Base-by-base conservation (phyloP, 2,888 invertebrate genomes). In the Plagodis dolabraria region DNA sequence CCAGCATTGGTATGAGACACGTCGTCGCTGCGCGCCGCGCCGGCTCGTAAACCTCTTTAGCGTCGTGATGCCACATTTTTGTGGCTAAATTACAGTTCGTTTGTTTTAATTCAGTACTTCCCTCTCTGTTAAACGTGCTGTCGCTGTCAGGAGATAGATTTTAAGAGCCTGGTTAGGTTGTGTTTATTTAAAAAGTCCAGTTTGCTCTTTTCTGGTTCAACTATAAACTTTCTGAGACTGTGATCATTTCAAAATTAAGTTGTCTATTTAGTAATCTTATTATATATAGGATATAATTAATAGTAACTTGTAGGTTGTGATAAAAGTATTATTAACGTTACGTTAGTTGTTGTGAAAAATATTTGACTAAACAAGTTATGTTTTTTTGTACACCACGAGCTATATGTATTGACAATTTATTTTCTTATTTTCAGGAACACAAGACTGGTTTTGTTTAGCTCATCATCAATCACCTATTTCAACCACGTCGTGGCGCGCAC, bases 11-110 rank as follows among this genome's bases (percentile, higher is more conserved):
- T 33, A 49, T 38, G 38, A 7, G 53, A 5, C 51, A 45, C 35
- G 44, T 8, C 44, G 9, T 35, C 60, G 58, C 56, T 48, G 40
- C 51, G 59, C 48, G 50, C 40, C 22, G 44, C 53, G 40, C 40
- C 10, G 40, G 40, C 43, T 58, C 63, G 59, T 68, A 66, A 65
- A 64, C 66, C 64, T 64, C 64, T 34, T 58, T 64, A 34, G 60
- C 57, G 47, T 53, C 63, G 63, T 60, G 63, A 60, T 62, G 57
- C 63, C 59, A 64, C 64, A 65, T 67, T 67, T 69, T 63, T 67
- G 63, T 64, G 59, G 55, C 50, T 62, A 64, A 64, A 62, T 61
- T 60, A 65, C 69, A 60, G 65, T 67, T 68, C 57, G 53, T 56
- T 62, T 63, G 55, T 64, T 60, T 62, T 64, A 67, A 62, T 62